Percentiles rank a stretch among this genome's conserved stretches.
phyloP scores from a whole-genome alignment of 2,888 invertebrate species.

The Philonicus albiceps region DNA sequence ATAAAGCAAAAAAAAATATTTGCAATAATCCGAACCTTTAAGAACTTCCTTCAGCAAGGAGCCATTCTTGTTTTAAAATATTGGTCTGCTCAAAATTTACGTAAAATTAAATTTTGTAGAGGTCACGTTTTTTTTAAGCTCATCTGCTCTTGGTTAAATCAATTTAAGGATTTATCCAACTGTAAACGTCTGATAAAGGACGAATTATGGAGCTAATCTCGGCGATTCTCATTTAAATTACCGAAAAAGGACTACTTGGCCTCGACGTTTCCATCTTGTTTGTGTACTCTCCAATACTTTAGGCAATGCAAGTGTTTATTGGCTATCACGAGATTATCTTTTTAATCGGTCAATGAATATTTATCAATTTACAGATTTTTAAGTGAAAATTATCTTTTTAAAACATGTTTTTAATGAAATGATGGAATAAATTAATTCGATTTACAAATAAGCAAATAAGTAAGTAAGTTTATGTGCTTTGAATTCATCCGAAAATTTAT shows the following conservation, averaged over 20 bases:
- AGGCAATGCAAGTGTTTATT: not conserved
- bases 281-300: not conserved
- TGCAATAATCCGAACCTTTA: not conserved
- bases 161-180: not conserved
- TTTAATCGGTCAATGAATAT: not conserved
- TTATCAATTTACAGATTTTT: not conserved
- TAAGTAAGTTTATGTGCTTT: too few relatives aligned
- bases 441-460: not conserved
- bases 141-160: not conserved
- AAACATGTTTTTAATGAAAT: not conserved
- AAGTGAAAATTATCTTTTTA: not conserved
- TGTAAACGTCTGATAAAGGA: not conserved
- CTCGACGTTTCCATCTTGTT: not conserved
- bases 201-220: not conserved
- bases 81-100: not conserved
- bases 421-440: not conserved
- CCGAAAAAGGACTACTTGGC: not conserved
- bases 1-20: not conserved
- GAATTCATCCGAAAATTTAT: too few relatives aligned
- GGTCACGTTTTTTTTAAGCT: not conserved
- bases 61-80: not conserved
- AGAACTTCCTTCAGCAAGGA: not conserved
- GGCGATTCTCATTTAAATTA: not conserved
- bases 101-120: not conserved
- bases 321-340: not conserved